Percentiles rank a stretch among this genome's conserved stretches.
These are phyloP conservation scores for Prosapia bicincta DNA, from an alignment of 2,888 invertebrate species.

Conservation along the genomic window DNA sequence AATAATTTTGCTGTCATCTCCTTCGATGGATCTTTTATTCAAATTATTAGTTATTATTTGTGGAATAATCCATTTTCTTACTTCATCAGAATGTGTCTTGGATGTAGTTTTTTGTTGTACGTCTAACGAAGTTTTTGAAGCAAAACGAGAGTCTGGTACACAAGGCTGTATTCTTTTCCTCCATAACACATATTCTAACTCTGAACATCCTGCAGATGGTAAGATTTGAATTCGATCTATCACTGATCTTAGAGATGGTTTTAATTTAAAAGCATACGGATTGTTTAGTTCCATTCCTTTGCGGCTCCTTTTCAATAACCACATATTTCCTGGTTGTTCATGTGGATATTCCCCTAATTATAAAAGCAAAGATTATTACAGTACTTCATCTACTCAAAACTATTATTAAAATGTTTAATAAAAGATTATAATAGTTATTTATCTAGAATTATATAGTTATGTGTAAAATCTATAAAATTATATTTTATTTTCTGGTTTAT, in stretches of 20 bases:
- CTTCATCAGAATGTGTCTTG: too few species aligned
- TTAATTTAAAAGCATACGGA: not conserved
- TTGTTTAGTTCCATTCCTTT: not conserved
- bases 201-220: not conserved
- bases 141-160: not conserved
- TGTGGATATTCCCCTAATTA: not conserved
- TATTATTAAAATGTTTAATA: too few species aligned
- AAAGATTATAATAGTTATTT: too few species aligned
- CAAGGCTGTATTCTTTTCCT: not conserved
- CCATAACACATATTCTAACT: not conserved
- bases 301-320: not conserved
- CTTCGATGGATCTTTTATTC: too few species aligned
- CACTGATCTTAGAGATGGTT: not conserved
- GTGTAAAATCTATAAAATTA: too few species aligned
- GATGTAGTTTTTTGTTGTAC: too few species aligned
- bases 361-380: not conserved
- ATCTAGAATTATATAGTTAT: too few species aligned
- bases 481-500: too few species aligned
- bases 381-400: too few species aligned
- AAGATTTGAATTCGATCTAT: not conserved
- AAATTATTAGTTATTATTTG: not conserved
- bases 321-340: not conserved
- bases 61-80: not conserved
- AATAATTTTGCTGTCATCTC: not conserved
- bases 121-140: too few species aligned